Base-by-base conservation (phyloP, 2,888 invertebrate species). In the Xestia sexstrigata region DNA sequence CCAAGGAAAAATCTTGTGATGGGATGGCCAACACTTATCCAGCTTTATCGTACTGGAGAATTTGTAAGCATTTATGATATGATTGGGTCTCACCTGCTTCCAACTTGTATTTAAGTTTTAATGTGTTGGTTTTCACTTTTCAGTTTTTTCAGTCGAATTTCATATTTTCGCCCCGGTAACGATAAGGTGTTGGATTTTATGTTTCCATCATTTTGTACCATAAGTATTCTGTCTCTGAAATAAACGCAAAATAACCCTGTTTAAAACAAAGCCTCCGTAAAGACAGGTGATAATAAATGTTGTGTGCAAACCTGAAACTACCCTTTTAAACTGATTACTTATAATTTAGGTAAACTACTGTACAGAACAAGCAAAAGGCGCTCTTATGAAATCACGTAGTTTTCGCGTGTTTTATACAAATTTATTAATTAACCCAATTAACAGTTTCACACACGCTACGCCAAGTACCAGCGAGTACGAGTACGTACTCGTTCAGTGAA, bases 341-440 rank as follows among this genome's bases (percentile, higher is more conserved):
- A 66, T 70, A 73, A 73, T 76, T 26, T 66, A 39, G 30, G 15
- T 65, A 73, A 35, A 76, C 77, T 62, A 75, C 39, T 79, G 47
- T 47, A 9, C 26, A 1, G 30, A 30, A 68, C 7, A 81, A 73
- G 17, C 74, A 52, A 35, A 69, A 52, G 42, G 65, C 45, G n/a
- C 17, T 20, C 9, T 71, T 35, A 47, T 52, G 42, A 66, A 69
- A 75, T 81, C 76, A 87, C 79, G 84, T 82, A 78, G 58, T 84
- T 87, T 84, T 87, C 55, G 73, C 84, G 86, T 87, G 87, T 86
- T 84, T 81, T 82, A 74, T 70, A 69, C 70, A 68, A 79, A 87
- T 87, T 72, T 78, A 87, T 87, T 87, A 84, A 87, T 87, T 87
- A 86, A 82, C 79, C 70, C 84, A 87, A 86, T 86, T 87, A 86